phyloP scores from a whole-genome alignment of 2,797 vertebrate genomes.

The Oreochromis grahami region DNA sequence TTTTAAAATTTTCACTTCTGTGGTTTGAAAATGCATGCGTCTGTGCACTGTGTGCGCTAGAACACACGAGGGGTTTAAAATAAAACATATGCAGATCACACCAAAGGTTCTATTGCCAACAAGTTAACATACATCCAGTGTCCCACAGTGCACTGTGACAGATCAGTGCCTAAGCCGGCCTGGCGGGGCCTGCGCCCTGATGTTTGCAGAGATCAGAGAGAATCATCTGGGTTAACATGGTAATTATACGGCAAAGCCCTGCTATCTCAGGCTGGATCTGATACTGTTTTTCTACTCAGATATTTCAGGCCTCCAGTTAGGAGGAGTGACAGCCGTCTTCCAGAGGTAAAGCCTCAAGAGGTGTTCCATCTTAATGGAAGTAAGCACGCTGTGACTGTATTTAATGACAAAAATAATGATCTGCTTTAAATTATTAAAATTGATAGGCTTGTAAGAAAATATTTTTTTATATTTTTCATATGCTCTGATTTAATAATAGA shows the following conservation, averaged over 20 bases:
- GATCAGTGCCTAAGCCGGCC: conserved; percentile 72
- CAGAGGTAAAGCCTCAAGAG: conserved; percentile 80
- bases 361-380: conserved; percentile 82
- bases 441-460: conserved; percentile 2
- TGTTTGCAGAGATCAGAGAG: conserved; percentile 81
- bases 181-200: conserved; percentile 69
- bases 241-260: conserved; percentile 78
- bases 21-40: conserved; percentile 28
- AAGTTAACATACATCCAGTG: conserved; percentile 58
- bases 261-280: conserved; percentile 80
- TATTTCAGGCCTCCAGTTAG: conserved; percentile 77
- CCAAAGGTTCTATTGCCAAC: conserved; percentile 56
- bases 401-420: conserved; percentile 3
- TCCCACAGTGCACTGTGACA: conserved; percentile 67
- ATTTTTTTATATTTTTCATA: not conserved
- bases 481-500: not conserved
- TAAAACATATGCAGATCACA: conserved; percentile 59
- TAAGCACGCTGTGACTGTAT: conserved; percentile 66
- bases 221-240: conserved; percentile 81
- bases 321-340: conserved; percentile 72
- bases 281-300: conserved; percentile 79
- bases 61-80: conserved; percentile 53
- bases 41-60: conserved; percentile 26
- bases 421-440: not conserved
- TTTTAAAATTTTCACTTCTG: conserved; percentile 19